These are phyloP conservation scores for Zosterops borbonicus DNA, from an alignment of 2,113 vertebrate genomes.

Conservation along the genomic window DNA sequence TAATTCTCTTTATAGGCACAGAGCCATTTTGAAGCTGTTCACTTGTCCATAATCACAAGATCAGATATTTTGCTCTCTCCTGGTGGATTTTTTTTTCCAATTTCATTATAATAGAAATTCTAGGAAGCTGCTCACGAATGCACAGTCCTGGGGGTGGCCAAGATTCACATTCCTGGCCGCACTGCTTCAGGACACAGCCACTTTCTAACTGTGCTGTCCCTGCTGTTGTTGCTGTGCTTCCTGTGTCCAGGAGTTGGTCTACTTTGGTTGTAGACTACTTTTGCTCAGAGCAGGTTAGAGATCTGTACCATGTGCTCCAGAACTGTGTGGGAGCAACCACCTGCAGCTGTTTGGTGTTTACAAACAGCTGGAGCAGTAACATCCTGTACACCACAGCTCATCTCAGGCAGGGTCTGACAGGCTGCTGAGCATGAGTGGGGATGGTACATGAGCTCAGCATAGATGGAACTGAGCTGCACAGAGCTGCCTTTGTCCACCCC, in stretches of 20 bases:
- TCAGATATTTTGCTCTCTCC: neutral
- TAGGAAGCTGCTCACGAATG: neutral
- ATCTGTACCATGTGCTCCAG: neutral
- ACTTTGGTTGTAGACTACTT: neutral
- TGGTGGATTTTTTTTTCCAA: accelerated
- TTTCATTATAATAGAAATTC: neutral
- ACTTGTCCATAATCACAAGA: neutral
- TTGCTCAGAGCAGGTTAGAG: neutral
- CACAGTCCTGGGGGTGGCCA: neutral
- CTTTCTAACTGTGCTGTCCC: neutral
- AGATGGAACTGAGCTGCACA: neutral
- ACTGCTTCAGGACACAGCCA: neutral
- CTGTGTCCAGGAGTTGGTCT: neutral
- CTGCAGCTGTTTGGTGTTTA: neutral
- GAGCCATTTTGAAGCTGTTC: neutral
- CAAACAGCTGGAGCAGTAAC: neutral
- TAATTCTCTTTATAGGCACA: neutral
- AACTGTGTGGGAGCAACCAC: neutral
- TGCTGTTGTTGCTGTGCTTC: neutral
- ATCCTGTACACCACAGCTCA: neutral
- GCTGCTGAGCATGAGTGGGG: neutral
- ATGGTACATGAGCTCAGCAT: neutral
- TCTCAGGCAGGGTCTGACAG: neutral
- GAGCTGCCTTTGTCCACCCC: neutral
- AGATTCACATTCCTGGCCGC: neutral